Evolutionary conservation across 2,113 vertebrate genomes (phyloP).

Genomic region (Spizaetus ornatus): DNA sequence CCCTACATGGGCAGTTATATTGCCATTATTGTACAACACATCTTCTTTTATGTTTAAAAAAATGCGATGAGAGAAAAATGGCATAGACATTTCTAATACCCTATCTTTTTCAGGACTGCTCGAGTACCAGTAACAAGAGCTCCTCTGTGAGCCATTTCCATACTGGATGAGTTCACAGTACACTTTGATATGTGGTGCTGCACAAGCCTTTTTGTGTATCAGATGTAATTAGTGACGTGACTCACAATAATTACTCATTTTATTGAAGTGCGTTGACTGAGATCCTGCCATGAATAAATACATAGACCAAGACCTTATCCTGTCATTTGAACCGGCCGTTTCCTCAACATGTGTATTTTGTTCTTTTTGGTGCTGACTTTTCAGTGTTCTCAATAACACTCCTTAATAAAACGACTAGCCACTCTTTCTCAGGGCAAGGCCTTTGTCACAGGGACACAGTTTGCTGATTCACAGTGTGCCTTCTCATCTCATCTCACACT

Average conservation of each 20-base stretch:
- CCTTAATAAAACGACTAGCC: background rate
- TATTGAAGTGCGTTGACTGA: constrained; percentile 49
- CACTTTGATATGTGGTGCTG: constrained; percentile 18
- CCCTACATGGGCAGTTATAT: background rate
- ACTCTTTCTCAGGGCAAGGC: background rate
- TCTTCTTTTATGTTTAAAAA: constrained; percentile 23
- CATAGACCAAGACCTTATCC: background rate
- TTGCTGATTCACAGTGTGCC: background rate
- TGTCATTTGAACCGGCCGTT: background rate
- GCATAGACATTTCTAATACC: background rate
- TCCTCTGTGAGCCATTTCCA: background rate
- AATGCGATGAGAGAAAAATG: background rate
- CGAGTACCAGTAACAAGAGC: constrained; percentile 2
- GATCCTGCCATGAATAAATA: constrained; percentile 22
- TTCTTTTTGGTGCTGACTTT: background rate
- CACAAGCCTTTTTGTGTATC: constrained; percentile 34
- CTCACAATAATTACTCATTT: constrained; percentile 34
- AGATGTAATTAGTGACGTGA: constrained; percentile 35
- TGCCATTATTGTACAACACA: background rate
- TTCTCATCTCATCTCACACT: background rate
- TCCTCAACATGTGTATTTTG: background rate
- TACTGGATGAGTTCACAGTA: constrained; percentile 13
- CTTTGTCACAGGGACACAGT: background rate
- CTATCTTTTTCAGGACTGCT: background rate
- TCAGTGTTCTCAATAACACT: background rate